Evolutionary conservation across 2,888 invertebrate species (phyloP).

Genomic region (Alloplasta piceator): DNA sequence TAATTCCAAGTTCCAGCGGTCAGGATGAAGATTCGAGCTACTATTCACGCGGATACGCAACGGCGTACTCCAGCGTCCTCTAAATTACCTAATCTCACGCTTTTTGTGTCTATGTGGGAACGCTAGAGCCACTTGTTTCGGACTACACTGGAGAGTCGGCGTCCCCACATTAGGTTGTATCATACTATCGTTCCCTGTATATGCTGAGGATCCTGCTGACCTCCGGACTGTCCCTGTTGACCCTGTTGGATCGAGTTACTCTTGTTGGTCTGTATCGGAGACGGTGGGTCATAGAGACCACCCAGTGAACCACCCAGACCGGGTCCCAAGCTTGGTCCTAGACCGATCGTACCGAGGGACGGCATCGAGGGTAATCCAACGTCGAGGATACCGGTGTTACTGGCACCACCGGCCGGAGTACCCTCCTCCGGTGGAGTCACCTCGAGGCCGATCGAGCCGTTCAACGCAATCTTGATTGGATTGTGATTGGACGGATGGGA

Average conservation of each 20-base stretch:
- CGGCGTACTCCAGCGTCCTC: background rate
- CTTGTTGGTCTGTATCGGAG: constrained; percentile 78
- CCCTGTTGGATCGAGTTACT: constrained; percentile 67
- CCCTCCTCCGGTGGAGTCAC: constrained; percentile 86
- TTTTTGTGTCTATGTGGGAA: constrained; percentile 79
- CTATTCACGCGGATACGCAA: no score
- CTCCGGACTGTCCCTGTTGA: constrained; percentile 73
- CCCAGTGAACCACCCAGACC: constrained; percentile 81
- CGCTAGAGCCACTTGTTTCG: constrained; percentile 90
- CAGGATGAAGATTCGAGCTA: no score
- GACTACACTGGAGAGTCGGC: constrained; percentile 91
- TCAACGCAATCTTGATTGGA: constrained; percentile 93
- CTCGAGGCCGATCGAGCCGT: constrained; percentile 94
- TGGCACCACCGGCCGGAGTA: constrained; percentile 84
- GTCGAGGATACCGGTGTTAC: constrained; percentile 85
- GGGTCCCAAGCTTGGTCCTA: constrained; percentile 71
- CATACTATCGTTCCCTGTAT: constrained; percentile 96
- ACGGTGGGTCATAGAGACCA: constrained; percentile 85
- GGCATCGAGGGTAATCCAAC: constrained; percentile 83
- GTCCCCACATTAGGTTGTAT: constrained; percentile 97
- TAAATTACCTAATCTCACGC: constrained; percentile 54
- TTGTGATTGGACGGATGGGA: constrained; percentile 90
- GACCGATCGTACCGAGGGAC: constrained; percentile 67
- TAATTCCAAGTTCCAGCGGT: no score
- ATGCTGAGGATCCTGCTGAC: constrained; percentile 88